Conservation (phyloP, 2,797 vertebrate genomes). For the Todus mexicanus region DNA sequence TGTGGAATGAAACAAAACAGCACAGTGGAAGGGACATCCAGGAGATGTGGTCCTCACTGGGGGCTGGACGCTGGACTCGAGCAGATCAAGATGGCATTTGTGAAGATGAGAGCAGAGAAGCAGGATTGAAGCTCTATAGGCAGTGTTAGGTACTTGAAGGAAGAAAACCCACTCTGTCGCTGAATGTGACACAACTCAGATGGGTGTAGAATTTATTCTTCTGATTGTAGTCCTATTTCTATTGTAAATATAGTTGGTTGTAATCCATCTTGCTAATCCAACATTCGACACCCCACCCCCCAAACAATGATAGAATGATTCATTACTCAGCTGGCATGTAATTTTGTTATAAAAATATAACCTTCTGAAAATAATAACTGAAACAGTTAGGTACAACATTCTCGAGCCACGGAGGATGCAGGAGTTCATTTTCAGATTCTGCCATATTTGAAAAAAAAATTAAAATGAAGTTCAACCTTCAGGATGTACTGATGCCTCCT, state of each 20-base stretch:
- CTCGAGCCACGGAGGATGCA: not conserved
- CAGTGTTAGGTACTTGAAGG: not conserved
- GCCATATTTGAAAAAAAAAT: not conserved
- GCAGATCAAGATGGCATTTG: not conserved
- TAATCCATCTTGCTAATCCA: not conserved
- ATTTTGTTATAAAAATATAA: not conserved
- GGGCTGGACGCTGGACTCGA: not conserved
- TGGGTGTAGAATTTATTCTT: not conserved
- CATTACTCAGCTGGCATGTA: not conserved
- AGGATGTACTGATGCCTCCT: not conserved
- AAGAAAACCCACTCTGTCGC: not conserved
- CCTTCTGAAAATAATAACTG: not conserved
- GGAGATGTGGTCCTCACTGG: not conserved
- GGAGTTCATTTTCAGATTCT: not conserved
- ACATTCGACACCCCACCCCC: not conserved
- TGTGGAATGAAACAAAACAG: accelerated
- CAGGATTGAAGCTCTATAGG: not conserved
- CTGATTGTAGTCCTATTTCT: not conserved
- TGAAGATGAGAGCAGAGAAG: not conserved
- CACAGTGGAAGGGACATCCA: not conserved
- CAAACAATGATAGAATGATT: not conserved
- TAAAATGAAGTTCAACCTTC: not conserved
- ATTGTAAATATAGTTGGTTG: not conserved
- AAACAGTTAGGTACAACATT: not conserved
- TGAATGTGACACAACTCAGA: not conserved